These are phyloP conservation scores for Bemisia tabaci DNA, from an alignment of 1,140 invertebrate genomes.

Conservation along the genomic window DNA sequence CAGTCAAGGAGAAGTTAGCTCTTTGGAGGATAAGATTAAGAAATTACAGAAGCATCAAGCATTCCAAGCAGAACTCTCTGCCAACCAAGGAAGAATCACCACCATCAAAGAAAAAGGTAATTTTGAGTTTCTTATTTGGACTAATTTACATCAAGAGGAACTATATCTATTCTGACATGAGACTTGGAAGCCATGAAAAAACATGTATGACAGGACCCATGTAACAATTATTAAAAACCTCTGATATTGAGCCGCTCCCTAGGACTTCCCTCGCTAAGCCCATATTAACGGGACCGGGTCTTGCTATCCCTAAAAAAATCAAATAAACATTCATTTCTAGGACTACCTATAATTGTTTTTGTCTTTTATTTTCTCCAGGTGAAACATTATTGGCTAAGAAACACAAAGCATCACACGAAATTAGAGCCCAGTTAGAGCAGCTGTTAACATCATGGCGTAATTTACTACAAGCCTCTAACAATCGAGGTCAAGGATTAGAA, in stretches of 20 bases:
- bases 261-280: no score
- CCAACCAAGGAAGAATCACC: slow-evolving; percentile 73
- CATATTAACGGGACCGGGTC: no score
- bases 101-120: slow-evolving; percentile 55
- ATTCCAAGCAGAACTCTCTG: slow-evolving; percentile 86
- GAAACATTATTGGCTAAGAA: slow-evolving; percentile 48
- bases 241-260: no score
- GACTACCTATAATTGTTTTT: no score
- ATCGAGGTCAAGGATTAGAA: slow-evolving; percentile 75
- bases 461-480: slow-evolving; percentile 61
- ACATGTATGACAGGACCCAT: no score
- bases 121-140: slow-evolving; percentile 1
- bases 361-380: slow-evolving; percentile 30
- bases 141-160: no score
- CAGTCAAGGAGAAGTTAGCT: slow-evolving; percentile 50
- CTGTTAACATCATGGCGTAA: slow-evolving; percentile 64
- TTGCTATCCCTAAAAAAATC: no score
- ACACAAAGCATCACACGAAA: slow-evolving; percentile 56
- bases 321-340: no score
- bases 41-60: slow-evolving; percentile 96
- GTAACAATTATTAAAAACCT: no score
- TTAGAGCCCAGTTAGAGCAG: slow-evolving; percentile 52
- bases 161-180: no score
- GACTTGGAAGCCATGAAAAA: no score
- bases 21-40: slow-evolving; percentile 79